A percentile compares a stretch with the other conserved stretches of the same genome.
Conservation (phyloP, 2,888 invertebrate genomes). For the Pogonocherus hispidulus region DNA sequence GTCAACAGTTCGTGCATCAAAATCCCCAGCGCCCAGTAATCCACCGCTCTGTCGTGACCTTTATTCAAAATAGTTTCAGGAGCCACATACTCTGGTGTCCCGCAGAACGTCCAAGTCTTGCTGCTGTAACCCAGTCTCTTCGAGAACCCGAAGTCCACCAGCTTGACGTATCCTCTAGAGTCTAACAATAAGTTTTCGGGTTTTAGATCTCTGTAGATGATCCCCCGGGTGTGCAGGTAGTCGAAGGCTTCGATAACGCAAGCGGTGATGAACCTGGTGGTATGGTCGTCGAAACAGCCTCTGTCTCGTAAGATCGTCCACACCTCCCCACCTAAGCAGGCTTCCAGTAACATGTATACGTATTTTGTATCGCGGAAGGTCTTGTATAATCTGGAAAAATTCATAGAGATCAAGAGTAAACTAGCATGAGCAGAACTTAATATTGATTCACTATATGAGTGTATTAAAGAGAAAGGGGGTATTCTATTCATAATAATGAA, state of each 20-base stretch:
- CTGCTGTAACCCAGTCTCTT: slow-evolving; percentile 75
- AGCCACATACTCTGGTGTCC: slow-evolving; percentile 76
- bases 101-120: slow-evolving; percentile 84
- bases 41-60: slow-evolving; percentile 80
- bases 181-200: slow-evolving; percentile 80
- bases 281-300: slow-evolving; percentile 75
- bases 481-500: too few relatives aligned
- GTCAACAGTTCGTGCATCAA: slow-evolving; percentile 77
- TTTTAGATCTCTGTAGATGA: slow-evolving; percentile 77
- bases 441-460: too few relatives aligned
- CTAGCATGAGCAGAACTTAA: too few relatives aligned
- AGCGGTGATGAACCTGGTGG: slow-evolving; percentile 77
- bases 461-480: too few relatives aligned
- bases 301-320: slow-evolving; percentile 81
- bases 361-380: slow-evolving; percentile 80
- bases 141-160: slow-evolving; percentile 80
- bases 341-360: slow-evolving; percentile 81
- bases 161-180: slow-evolving; percentile 75
- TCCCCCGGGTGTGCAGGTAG: slow-evolving; percentile 76
- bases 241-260: slow-evolving; percentile 81
- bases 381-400: slow-evolving; percentile 73
- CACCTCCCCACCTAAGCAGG: slow-evolving; percentile 80
- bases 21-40: slow-evolving; percentile 80
- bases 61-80: slow-evolving; percentile 80
- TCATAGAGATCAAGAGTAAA: too few relatives aligned